Base-by-base conservation (phyloP, 2,113 vertebrate species). In the Drymodes brunneopygia region DNA sequence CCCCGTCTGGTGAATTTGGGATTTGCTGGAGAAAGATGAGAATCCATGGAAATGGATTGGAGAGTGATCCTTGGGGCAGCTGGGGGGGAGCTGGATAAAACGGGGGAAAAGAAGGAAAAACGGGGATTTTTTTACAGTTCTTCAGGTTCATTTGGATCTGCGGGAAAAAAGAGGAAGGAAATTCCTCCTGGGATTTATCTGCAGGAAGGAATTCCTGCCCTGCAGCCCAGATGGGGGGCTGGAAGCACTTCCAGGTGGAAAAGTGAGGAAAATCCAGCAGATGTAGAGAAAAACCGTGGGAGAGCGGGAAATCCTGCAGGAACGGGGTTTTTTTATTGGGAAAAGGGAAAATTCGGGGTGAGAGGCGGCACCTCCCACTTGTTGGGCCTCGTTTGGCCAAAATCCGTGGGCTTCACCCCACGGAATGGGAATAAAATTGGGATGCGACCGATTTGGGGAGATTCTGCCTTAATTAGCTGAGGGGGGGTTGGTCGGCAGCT, bases 1-100 rank as follows among this genome's bases (percentile, higher is more conserved):
- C 15, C n/a, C 44, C 0, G 0, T 17, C 17, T 1, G 3, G 22
- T 0, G 58, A 58, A 3, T 0, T 50, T 1, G 5, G 73, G 64
- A 45, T 88, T 53, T 71, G 42, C 33, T 11, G 71, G 57, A 38
- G 19, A 11, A 44, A 57, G 56, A 18, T 0, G 1, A n/a, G 12
- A 27, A n/a, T 44, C 65, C 1, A 0, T 70, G 79, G 78, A 27
- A 94, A 75, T 53, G 4, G 24, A 6, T 10, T 11, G 66, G 90
- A 18, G 56, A 56, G 23, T 1, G 23, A 15, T 51, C 45, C 36
- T 3, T 1, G 15, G 33, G 10, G 24, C 50, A 19, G 48, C 20
- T 14, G 8, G 15, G 15, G 7, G 13, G 19, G 66, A 33, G 6
- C 54, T n/a, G 36, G 1, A 19, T 31, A 56, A 80, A 65, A 65